These are phyloP conservation scores for Cylindroiulus punctatus DNA, from an alignment of 2,888 invertebrate genomes.

Conservation along the genomic window DNA sequence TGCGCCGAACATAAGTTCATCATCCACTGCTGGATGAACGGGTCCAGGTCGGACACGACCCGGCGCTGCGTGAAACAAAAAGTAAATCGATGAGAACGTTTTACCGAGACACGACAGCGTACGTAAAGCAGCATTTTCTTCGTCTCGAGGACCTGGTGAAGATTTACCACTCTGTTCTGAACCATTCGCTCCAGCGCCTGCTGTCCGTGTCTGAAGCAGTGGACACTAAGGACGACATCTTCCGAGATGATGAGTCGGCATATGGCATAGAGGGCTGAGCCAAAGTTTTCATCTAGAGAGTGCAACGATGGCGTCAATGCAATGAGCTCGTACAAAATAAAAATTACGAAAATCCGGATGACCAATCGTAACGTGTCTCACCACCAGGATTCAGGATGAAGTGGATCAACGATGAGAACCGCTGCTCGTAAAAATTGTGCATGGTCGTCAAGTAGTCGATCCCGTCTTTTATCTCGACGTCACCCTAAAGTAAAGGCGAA, in stretches of 20 bases:
- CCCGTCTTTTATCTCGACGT: conserved; percentile 64
- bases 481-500: conserved; percentile 60
- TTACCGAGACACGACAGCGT: too few species aligned
- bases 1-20: conserved; percentile 60
- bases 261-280: conserved; percentile 63
- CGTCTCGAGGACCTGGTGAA: conserved; percentile 5
- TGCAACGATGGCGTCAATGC: conserved; percentile 46
- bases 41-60: conserved; percentile 65
- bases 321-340: too few species aligned
- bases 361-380: conserved; percentile 60
- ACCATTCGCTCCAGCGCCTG: conserved; percentile 65
- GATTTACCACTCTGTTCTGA: conserved; percentile 65
- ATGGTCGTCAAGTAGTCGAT: conserved; percentile 67
- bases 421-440: conserved; percentile 64
- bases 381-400: conserved; percentile 63
- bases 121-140: neutral
- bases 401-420: conserved; percentile 63
- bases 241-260: conserved; percentile 64
- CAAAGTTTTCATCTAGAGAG: conserved; percentile 62
- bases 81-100: neutral
- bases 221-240: conserved; percentile 64
- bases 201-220: conserved; percentile 66
- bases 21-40: conserved; percentile 66
- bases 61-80: conserved; percentile 62
- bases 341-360: too few species aligned